These are phyloP conservation scores for Pseudomyrmex gracilis DNA, from an alignment of 1,140 invertebrate species.

Conservation along the genomic window DNA sequence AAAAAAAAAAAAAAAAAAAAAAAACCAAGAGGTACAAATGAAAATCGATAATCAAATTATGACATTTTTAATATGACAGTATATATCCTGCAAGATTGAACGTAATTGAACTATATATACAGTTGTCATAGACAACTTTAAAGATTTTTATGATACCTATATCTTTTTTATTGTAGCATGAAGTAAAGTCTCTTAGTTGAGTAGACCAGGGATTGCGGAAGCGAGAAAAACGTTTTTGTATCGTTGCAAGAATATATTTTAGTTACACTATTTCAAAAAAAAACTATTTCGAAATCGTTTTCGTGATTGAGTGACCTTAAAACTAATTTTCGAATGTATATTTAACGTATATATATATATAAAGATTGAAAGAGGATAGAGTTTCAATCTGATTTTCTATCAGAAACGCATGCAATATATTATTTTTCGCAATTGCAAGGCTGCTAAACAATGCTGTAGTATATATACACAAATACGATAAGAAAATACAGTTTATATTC, in stretches of 20 bases:
- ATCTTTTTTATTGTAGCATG: conserved; percentile 29
- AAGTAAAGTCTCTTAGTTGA: conserved; percentile 32
- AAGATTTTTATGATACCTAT: conserved; percentile 9
- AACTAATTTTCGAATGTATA: conserved; percentile 12
- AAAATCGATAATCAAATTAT: neutral
- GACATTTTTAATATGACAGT: conserved; percentile 12
- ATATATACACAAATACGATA: conserved; percentile 7
- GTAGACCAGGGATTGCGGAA: conserved; percentile 25
- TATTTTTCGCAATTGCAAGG: conserved; percentile 20
- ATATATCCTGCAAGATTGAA: conserved; percentile 42
- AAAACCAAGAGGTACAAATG: neutral
- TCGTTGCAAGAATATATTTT: conserved; percentile 35
- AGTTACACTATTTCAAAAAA: neutral
- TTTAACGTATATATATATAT: neutral
- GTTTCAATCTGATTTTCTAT: conserved; percentile 25
- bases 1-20: neutral
- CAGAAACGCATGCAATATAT: conserved; percentile 29
- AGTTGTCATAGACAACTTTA: conserved; percentile 1
- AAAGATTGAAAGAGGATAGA: neutral
- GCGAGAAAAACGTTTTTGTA: neutral
- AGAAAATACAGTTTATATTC: conserved; percentile 3
- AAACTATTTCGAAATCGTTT: neutral
- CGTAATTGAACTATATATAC: conserved; percentile 36
- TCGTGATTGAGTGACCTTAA: neutral
- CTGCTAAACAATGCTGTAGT: conserved; percentile 19